Evolutionary conservation across 2,113 vertebrate genomes (phyloP), one percentile per base, ranked within the genome.

Genomic region (Gymnogyps californianus): DNA sequence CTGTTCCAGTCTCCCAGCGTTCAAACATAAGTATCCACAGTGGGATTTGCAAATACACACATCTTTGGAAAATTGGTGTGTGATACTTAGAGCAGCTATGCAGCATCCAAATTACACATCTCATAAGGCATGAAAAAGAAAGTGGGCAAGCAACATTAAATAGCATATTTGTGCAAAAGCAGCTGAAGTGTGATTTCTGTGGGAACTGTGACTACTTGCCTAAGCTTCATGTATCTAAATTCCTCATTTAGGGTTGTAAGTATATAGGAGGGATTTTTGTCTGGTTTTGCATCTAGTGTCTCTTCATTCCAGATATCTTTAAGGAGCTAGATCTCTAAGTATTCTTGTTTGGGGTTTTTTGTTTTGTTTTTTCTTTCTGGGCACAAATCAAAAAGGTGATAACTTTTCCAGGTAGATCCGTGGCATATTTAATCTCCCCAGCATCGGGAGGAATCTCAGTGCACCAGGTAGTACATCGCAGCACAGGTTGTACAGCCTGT

Each of bases 71-170:
- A 96, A 95, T 51, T 83, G 78, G 83, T 83, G 51, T 86, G 66
- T 87, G 75, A 69, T 91, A 70, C 84, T 94, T 89, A 40, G 17
- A 95, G 91, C 74, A 86, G 87, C 91, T 96, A 70, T 86, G 62
- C 89, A 94, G 93, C 75, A 85, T 96, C 87, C 84, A 72, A 87
- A 96, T 85, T 85, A 52, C 86, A 76, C 87, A 79, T 96, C 72
- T 96, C 87, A 55, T 85, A 96, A 95, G 83, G 69, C 90, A 96
- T 76, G 81, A 64, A 83, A 92, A 85, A 93, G 93, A 85, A 95
- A 94, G 86, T 90, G 92, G 89, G 87, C 95, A 97, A 95, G 87
- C 74, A 87, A 80, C 38, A 34, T 96, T 94, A 93, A 91, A 95
- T 94, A 87, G 78, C 49, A 36, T 93, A 74, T 94, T 93, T 93